These are phyloP conservation scores for Daptonema setosum DNA, from an alignment of 2,888 invertebrate species.

Conservation along the genomic window DNA sequence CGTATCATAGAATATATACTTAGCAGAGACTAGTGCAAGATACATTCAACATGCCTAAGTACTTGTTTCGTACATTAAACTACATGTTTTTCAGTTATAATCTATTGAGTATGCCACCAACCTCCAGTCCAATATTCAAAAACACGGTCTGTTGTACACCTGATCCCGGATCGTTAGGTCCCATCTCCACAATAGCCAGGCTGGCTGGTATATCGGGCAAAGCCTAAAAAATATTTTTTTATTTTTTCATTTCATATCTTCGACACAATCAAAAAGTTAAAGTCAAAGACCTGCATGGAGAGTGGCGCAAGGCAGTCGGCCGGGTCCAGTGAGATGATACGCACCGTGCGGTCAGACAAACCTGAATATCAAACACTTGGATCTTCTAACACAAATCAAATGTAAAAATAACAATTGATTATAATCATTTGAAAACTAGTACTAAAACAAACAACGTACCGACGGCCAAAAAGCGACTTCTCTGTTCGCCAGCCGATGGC, in stretches of 20 bases:
- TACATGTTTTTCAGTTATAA: no score
- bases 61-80: conserved; percentile 4
- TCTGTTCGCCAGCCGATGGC: conserved; percentile 78
- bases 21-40: conserved; percentile 1
- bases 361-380: neutral
- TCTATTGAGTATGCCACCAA: conserved; percentile 10
- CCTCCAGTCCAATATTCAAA: conserved; percentile 72
- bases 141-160: conserved; percentile 12
- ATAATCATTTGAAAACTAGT: neutral
- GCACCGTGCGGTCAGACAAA: conserved; percentile 78
- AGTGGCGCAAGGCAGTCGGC: conserved; percentile 71
- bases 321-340: conserved; percentile 89
- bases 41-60: conserved; percentile 2
- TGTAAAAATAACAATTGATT: neutral
- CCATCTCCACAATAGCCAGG: conserved; percentile 67
- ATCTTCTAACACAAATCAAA: neutral
- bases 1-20: no score
- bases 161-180: conserved; percentile 4
- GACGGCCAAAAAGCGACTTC: conserved; percentile 21
- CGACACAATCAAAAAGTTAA: no score
- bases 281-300: conserved; percentile 90
- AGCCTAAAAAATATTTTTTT: no score
- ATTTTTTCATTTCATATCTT: no score
- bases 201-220: conserved; percentile 87
- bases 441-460: conserved; percentile 8